phyloP scores from a whole-genome alignment of 2,113 vertebrate species.

The Todiramphus saurophagus region DNA sequence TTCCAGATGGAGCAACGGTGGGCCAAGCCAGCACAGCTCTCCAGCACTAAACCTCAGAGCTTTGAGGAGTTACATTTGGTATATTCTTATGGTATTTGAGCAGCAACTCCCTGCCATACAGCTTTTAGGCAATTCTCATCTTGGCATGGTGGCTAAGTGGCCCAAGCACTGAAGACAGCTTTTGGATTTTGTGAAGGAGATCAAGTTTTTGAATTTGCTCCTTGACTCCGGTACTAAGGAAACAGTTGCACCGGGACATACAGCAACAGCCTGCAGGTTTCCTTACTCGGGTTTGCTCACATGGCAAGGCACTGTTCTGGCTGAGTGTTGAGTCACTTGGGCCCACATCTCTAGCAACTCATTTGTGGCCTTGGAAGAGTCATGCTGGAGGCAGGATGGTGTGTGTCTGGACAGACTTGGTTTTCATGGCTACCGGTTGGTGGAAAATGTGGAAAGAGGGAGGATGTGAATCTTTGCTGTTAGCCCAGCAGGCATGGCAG shows the following conservation, averaged over 20 bases:
- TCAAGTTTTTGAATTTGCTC: not conserved
- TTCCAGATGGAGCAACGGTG: slow-evolving; percentile 55
- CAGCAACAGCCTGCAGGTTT: not conserved
- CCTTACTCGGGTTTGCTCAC: not conserved
- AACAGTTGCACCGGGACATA: not conserved
- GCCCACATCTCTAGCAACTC: not conserved
- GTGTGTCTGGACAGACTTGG: not conserved
- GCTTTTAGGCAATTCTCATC: not conserved
- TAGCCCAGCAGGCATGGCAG: not conserved
- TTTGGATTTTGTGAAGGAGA: not conserved
- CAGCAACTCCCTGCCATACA: not conserved
- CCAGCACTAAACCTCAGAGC: not conserved
- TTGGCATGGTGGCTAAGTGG: not conserved
- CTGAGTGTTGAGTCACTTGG: accelerated
- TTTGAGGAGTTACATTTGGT: not conserved
- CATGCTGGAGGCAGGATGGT: not conserved
- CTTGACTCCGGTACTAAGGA: not conserved
- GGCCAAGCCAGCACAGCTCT: slow-evolving; percentile 9
- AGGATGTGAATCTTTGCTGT: not conserved
- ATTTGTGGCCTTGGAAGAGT: not conserved
- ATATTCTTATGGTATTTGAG: not conserved
- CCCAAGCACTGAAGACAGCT: not conserved
- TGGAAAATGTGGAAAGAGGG: not conserved
- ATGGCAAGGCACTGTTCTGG: not conserved
- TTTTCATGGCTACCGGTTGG: not conserved